Conservation (phyloP, 2,113 vertebrate genomes). For the Chaetura pelagica region DNA sequence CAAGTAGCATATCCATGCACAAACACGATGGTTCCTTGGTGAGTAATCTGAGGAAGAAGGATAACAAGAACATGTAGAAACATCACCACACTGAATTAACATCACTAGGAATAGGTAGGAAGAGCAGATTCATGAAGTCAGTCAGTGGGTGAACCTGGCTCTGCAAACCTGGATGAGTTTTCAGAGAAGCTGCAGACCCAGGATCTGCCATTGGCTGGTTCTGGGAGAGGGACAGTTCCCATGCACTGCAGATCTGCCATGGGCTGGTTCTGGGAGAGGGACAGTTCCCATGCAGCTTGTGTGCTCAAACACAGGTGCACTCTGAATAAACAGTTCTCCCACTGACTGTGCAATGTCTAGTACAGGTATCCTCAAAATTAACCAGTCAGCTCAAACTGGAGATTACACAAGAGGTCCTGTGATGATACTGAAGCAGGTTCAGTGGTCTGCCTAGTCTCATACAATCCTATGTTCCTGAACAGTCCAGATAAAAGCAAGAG, state of each 20-base stretch:
- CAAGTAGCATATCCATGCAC: neutral
- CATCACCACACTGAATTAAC: neutral
- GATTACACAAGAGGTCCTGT: neutral
- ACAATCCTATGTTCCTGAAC: accelerated
- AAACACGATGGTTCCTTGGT: neutral
- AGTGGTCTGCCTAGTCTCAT: neutral
- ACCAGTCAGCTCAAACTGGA: neutral
- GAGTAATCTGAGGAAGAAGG: neutral
- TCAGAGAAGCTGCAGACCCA: neutral
- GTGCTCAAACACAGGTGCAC: accelerated
- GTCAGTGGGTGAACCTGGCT: neutral
- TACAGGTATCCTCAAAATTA: neutral
- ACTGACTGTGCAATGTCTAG: neutral
- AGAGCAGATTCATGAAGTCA: neutral
- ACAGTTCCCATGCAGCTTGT: neutral
- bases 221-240: neutral
- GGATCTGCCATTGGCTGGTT: neutral
- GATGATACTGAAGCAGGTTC: neutral
- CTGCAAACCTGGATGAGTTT: neutral
- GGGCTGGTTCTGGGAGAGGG: neutral
- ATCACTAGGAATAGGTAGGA: neutral
- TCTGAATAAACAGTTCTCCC: neutral
- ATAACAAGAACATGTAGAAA: neutral
- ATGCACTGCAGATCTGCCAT: neutral
- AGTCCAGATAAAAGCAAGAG: neutral